Conservation (phyloP, 1,140 invertebrate species). For the Gonioctena quinquepunctata region DNA sequence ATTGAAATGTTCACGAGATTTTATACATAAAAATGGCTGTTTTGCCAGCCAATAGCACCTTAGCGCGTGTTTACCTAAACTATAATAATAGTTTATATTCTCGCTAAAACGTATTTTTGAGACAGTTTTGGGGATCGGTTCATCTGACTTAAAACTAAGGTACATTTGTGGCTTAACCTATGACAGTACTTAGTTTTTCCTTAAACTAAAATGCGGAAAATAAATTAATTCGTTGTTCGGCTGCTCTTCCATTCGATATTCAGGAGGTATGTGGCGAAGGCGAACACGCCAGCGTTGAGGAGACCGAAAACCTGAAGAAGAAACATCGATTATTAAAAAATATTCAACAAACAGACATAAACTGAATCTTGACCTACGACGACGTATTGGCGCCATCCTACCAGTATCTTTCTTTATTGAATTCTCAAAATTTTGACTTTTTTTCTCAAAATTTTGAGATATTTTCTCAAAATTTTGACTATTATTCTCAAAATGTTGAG, state of each 20-base stretch:
- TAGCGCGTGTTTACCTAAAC: neutral
- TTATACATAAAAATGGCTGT: neutral
- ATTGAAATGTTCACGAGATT: too few relatives aligned
- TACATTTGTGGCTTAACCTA: slow-evolving; percentile 11
- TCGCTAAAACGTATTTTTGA: neutral
- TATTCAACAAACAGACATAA: too few relatives aligned
- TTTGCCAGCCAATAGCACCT: neutral
- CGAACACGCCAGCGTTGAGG: slow-evolving; percentile 80
- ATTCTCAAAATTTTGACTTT: too few relatives aligned
- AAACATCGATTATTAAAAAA: slow-evolving; percentile 28
- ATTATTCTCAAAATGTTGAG: too few relatives aligned
- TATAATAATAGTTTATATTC: neutral
- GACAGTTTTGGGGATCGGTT: neutral
- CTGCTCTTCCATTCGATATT: slow-evolving; percentile 73
- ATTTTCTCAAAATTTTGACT: too few relatives aligned
- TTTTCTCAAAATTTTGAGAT: too few relatives aligned
- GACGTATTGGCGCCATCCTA: too few relatives aligned
- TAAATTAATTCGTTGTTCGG: slow-evolving; percentile 27
- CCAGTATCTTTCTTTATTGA: too few relatives aligned
- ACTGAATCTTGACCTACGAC: too few relatives aligned
- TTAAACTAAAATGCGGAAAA: slow-evolving; percentile 2
- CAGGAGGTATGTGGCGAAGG: slow-evolving; percentile 73
- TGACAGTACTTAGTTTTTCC: slow-evolving; percentile 18
- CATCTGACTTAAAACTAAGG: neutral
- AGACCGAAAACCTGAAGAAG: slow-evolving; percentile 75